Conservation (phyloP, 2,888 invertebrate genomes). For the Dynastes grantii region DNA sequence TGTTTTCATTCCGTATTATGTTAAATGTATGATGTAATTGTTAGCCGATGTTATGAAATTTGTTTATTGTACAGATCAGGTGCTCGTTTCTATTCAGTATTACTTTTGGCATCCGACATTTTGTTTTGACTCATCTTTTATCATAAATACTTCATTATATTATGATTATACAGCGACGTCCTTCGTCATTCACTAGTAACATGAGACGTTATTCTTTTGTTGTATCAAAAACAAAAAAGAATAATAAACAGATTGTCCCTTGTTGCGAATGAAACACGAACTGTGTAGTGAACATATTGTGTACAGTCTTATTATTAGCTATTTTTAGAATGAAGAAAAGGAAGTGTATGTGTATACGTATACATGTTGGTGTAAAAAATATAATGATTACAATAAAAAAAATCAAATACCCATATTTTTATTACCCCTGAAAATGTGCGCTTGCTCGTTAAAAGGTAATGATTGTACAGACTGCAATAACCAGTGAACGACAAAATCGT, state of each 20-base stretch:
- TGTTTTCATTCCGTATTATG: constrained; percentile 47
- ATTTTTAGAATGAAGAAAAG: background rate
- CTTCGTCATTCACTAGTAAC: too few species aligned
- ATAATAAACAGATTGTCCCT: too few species aligned
- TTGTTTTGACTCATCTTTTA: background rate
- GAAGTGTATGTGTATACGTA: background rate
- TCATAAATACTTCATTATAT: background rate
- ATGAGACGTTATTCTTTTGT: too few species aligned
- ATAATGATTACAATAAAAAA: too few species aligned
- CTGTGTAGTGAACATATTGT: constrained; percentile 4
- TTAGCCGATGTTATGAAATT: constrained; percentile 3
- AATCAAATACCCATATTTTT: too few species aligned
- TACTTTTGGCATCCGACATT: constrained; percentile 31
- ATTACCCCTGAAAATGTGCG: too few species aligned
- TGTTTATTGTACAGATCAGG: constrained; percentile 35
- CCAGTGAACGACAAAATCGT: too few species aligned
- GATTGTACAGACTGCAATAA: too few species aligned
- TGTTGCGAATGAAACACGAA: background rate
- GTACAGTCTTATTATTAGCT: constrained; percentile 12
- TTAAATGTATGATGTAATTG: constrained; percentile 5
- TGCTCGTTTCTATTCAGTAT: constrained; percentile 46
- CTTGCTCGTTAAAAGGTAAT: too few species aligned
- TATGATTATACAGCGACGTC: background rate
- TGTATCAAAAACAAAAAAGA: too few species aligned
- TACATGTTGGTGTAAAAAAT: constrained; percentile 5